Conservation (phyloP, 2,797 vertebrate species). For the Tadarida brasiliensis region DNA sequence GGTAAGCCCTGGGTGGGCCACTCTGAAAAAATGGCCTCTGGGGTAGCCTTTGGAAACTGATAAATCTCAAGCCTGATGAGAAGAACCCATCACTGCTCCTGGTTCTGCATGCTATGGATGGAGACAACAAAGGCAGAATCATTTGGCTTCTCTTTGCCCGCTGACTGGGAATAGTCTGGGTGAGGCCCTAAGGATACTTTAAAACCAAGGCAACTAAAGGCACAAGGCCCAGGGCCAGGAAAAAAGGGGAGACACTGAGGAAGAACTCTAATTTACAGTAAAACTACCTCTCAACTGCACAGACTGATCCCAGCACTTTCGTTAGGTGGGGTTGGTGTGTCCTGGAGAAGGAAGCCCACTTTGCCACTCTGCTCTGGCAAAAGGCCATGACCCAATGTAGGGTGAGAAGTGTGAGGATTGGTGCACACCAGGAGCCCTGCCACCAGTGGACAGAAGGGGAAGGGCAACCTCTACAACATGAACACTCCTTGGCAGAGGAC, state of each 20-base stretch:
- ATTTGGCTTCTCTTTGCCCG: background rate
- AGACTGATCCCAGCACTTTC: background rate
- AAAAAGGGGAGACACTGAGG: background rate
- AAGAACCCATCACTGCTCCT: background rate
- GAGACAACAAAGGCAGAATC: background rate
- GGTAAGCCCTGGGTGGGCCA: background rate
- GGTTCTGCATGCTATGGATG: background rate
- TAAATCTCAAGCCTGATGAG: background rate
- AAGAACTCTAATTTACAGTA: background rate
- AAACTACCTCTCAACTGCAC: background rate
- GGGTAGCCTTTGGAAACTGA: constrained; percentile 25
- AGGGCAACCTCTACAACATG: background rate
- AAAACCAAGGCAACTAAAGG: background rate
- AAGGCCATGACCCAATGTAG: background rate
- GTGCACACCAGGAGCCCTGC: background rate
- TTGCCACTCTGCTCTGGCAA: background rate
- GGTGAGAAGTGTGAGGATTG: background rate
- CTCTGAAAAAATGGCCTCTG: background rate
- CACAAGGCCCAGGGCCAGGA: background rate
- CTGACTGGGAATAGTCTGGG: background rate
- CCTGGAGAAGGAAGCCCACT: constrained; percentile 2
- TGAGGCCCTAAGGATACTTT: background rate
- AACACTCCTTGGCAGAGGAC: background rate
- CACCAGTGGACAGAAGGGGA: background rate
- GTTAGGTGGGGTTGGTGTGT: background rate